Evolutionary conservation across 2,113 vertebrate genomes (phyloP).

Genomic region (Indicator indicator): DNA sequence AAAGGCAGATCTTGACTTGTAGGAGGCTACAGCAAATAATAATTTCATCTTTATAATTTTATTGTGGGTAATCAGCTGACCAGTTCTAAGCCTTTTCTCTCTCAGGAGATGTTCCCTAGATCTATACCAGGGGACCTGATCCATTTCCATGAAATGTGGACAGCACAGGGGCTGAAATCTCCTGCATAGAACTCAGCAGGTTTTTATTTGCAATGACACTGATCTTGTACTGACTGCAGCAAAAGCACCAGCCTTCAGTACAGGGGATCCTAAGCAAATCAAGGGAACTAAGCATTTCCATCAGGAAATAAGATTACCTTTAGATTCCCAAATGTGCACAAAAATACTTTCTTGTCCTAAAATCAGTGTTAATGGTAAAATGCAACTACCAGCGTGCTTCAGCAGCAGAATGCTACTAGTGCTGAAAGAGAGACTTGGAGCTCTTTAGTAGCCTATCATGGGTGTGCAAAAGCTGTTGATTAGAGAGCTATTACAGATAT

Average conservation of each 20-base stretch:
- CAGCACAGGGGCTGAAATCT: neutral
- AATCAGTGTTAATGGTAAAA: neutral
- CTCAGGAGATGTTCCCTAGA: neutral
- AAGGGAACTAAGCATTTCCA: neutral
- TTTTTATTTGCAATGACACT: neutral
- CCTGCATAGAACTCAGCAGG: neutral
- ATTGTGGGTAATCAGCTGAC: neutral
- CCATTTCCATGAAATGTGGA: neutral
- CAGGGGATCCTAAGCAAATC: neutral
- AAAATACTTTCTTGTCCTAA: neutral
- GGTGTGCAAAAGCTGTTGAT: neutral
- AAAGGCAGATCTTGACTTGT: neutral
- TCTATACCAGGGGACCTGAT: neutral
- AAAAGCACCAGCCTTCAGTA: neutral
- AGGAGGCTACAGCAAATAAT: neutral
- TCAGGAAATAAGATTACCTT: neutral
- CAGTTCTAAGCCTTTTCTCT: neutral
- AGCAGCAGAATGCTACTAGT: neutral
- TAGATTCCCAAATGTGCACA: neutral
- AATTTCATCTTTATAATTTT: neutral
- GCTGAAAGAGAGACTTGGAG: neutral
- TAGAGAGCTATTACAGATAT: neutral
- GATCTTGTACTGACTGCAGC: neutral
- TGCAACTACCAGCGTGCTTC: neutral
- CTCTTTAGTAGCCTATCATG: neutral